Evolutionary conservation across 2,888 invertebrate genomes (phyloP), one percentile per base, ranked within the genome.

Genomic region (Troilus luridus): DNA sequence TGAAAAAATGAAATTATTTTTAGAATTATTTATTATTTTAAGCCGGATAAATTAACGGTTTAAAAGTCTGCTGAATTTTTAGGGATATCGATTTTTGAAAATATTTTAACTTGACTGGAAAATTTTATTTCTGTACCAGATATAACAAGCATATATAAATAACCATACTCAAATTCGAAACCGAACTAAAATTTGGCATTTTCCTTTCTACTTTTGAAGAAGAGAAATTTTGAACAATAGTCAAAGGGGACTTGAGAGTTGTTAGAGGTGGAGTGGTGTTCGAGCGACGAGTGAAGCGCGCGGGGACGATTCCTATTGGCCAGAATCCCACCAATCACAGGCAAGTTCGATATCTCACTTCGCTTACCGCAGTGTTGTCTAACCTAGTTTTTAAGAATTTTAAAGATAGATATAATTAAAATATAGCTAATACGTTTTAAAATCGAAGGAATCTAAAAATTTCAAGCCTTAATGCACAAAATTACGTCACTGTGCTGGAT

Each of bases 261-360:
- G 85, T 56, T 85, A n/a, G 85, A 85, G 85, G 56, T 85, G 54
- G 85, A 85, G 89, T 64, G 60, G 59, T 64, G 64, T 89, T 89
- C 89, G 89, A 89, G 89, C 89, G 59, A 58, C 58, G 59, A 60
- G 59, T 59, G 88, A 19, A 60, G 62, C 62, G 64, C 60, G 89
- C 89, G 89, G 89, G 89, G 89, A 89, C 14, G 41, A 7, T 64
- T 54, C 89, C 54, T 10, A 89, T 89, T 89, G 89, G 89, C 64
- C 56, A 5, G 54, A 9, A 54, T 21, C 27, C 62, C 27, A 21
- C 54, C 89, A 85, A 85, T 85, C 56, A 85, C 85, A 56, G 54
- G n/a, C 56, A 85, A 85, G 85, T 56, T 85, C 85, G 85, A 85
- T 85, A 85, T 85, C 85, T 54, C 85, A 8, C n/a, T 56, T 85